Conservation (phyloP, 2,113 vertebrate species). For the Brachionichthys hirsutus region DNA sequence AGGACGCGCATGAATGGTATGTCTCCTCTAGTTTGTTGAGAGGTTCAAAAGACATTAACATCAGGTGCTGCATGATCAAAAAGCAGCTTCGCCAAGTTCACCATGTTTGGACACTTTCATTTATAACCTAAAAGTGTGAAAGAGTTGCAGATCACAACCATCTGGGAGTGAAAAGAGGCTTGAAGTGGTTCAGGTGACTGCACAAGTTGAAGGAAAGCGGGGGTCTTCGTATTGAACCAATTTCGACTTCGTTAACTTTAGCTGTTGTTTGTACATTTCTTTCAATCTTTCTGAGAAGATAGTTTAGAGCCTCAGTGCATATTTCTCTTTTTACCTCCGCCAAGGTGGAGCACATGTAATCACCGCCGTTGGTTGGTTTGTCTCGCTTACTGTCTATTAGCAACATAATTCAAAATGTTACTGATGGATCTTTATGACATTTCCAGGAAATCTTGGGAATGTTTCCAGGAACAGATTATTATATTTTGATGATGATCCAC, state of each 20-base stretch:
- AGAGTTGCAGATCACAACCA: neutral
- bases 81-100: conserved; percentile 52
- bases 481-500: no score
- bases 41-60: conserved; percentile 38
- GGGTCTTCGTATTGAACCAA: no score
- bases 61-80: conserved; percentile 54
- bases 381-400: no score
- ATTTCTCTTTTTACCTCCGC: conserved; percentile 45
- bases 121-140: conserved; percentile 54
- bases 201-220: conserved; percentile 49
- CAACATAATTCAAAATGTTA: no score
- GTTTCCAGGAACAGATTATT: no score
- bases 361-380: no score
- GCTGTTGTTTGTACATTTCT: conserved; percentile 52
- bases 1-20: neutral
- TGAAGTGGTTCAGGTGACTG: conserved; percentile 64
- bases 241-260: conserved; percentile 66
- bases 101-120: conserved; percentile 47
- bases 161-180: conserved; percentile 61
- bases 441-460: no score
- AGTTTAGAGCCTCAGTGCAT: conserved; percentile 43
- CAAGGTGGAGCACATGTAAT: no score
- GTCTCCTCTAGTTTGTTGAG: conserved; percentile 22
- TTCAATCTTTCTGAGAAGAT: conserved; percentile 50
- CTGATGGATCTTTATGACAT: no score